These are phyloP conservation scores for Alloscopus bannaensis DNA, from an alignment of 2,888 invertebrate genomes.

Conservation along the genomic window DNA sequence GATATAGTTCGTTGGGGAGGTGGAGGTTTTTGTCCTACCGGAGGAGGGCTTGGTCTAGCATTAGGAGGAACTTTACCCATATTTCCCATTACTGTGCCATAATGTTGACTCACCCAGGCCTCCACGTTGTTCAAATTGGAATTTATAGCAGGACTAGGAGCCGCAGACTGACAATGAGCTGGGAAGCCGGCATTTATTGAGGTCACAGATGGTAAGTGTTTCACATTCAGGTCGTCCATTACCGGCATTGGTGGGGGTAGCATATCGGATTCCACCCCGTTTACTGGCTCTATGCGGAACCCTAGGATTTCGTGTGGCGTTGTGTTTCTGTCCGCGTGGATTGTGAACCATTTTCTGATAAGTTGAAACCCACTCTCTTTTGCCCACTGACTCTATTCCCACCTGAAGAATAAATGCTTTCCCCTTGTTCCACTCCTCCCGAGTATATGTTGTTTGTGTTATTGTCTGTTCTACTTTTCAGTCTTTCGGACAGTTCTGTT, in stretches of 20 bases:
- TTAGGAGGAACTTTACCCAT: conserved; percentile 64
- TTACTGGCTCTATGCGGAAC: conserved; percentile 79
- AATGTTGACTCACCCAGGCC: conserved; percentile 72
- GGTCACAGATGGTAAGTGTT: conserved; percentile 33
- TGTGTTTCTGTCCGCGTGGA: conserved; percentile 89
- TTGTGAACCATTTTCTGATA: conserved; percentile 80
- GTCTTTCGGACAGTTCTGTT: conserved; percentile 71
- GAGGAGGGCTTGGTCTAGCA: conserved; percentile 39
- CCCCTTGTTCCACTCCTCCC: conserved; percentile 6
- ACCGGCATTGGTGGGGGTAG: conserved; percentile 57
- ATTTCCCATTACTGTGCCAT: conserved; percentile 62
- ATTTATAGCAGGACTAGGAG: conserved; percentile 44
- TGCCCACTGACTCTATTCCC: conserved; percentile 52
- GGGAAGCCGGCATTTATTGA: conserved; percentile 5
- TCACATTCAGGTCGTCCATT: conserved; percentile 53
- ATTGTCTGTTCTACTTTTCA: conserved; percentile 68
- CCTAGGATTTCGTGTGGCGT: conserved; percentile 94
- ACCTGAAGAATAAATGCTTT: conserved; percentile 31
- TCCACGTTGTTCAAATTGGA: conserved; percentile 67
- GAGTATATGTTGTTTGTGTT: conserved; percentile 20
- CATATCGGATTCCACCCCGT: conserved; percentile 14
- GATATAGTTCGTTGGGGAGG: conserved; percentile 58
- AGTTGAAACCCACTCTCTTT: conserved; percentile 60
- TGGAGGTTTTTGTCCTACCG: conserved; percentile 56
- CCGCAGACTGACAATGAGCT: conserved; percentile 35